Evolutionary conservation across 1,140 invertebrate species (phyloP).

Genomic region (Gonioctena quinquepunctata): DNA sequence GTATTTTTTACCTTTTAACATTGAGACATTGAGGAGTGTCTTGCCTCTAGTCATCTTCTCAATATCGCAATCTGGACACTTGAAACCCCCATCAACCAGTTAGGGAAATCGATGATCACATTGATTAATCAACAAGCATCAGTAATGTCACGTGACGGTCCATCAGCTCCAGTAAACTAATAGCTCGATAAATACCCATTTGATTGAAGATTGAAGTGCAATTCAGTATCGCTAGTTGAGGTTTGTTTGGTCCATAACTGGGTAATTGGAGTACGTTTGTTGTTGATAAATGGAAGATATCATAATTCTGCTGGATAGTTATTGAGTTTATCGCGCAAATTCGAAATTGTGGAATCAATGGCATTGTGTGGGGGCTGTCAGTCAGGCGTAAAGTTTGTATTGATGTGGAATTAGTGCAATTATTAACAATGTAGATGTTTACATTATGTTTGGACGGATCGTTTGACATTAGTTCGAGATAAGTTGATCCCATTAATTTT

Average conservation of each 20-base stretch:
- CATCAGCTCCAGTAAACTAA: not conserved
- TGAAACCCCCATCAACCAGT: not conserved
- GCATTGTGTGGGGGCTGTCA: not conserved
- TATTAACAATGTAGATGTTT: no score
- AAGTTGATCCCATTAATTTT: no score
- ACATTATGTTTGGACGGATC: no score
- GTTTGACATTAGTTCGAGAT: no score
- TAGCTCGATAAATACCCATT: not conserved
- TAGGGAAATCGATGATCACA: not conserved
- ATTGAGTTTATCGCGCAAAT: not conserved
- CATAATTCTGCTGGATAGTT: not conserved
- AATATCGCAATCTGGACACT: not conserved
- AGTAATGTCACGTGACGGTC: not conserved
- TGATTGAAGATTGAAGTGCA: not conserved
- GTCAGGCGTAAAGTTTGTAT: not conserved
- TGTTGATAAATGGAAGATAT: slow-evolving; percentile 4
- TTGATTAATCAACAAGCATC: not conserved
- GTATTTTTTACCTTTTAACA: no score
- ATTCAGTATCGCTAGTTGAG: no score
- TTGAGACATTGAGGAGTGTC: no score
- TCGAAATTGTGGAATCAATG: not conserved
- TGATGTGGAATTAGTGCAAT: not conserved
- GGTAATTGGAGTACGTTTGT: not conserved
- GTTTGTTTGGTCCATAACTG: no score
- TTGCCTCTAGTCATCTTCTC: no score